A percentile compares a stretch with the other conserved stretches of the same genome.
These are phyloP conservation scores for Sula dactylatra DNA, from an alignment of 2,113 vertebrate species.

Conservation along the genomic window DNA sequence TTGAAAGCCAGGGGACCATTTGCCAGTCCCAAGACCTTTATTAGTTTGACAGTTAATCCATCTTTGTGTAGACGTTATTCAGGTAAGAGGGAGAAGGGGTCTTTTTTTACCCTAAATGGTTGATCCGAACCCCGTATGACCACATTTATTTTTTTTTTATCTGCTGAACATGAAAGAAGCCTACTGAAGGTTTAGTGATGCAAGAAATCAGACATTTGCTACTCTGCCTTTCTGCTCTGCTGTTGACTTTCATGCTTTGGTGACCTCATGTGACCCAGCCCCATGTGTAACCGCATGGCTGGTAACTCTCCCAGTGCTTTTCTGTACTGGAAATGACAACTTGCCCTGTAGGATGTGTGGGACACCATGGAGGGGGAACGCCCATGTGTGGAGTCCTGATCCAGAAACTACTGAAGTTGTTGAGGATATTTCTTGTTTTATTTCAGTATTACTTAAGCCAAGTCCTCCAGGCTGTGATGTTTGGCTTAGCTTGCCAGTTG, in stretches of 20 bases:
- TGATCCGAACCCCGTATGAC: background rate
- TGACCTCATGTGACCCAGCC: background rate
- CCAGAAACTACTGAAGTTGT: background rate
- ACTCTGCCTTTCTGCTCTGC: background rate
- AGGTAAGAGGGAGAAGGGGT: background rate
- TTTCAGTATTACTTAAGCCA: background rate
- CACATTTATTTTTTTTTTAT: background rate
- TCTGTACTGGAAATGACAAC: background rate
- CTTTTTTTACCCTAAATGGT: background rate
- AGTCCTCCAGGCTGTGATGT: background rate
- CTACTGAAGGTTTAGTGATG: background rate
- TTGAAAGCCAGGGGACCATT: background rate
- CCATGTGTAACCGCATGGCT: fast-evolving
- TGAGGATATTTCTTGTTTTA: background rate
- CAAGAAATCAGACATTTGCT: background rate
- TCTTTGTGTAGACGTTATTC: background rate
- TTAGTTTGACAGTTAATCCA: background rate
- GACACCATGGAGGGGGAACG: background rate
- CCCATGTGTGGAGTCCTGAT: background rate
- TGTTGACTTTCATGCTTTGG: background rate
- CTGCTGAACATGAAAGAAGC: background rate
- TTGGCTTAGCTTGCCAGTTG: background rate
- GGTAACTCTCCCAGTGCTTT: background rate
- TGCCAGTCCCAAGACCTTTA: background rate
- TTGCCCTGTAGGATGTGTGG: background rate